Evolutionary conservation across 2,113 vertebrate genomes (phyloP).

Genomic region (Pardalotus punctatus): DNA sequence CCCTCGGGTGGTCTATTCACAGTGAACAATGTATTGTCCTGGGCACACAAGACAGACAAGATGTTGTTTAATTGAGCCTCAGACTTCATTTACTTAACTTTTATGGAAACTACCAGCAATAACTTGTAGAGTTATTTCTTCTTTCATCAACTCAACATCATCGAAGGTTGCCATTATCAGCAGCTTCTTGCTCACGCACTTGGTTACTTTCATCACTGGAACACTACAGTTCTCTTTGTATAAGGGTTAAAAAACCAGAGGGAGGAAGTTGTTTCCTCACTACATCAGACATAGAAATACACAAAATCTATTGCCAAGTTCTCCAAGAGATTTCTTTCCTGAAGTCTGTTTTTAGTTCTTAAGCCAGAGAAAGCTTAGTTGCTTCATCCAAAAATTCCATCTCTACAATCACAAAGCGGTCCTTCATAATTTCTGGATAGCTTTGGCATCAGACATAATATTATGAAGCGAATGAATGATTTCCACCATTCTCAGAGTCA

Average conservation of each 20-base stretch:
- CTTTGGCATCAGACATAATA: neutral
- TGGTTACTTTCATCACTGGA: neutral
- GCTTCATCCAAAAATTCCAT: neutral
- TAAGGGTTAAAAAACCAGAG: neutral
- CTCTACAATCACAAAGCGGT: neutral
- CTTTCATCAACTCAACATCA: neutral
- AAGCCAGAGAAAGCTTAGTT: neutral
- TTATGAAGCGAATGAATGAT: neutral
- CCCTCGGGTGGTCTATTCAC: slow-evolving; percentile 61
- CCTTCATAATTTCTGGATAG: neutral
- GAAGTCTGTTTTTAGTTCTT: neutral
- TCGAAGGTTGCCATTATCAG: neutral
- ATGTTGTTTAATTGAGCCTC: slow-evolving; percentile 29
- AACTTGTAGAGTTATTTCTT: neutral
- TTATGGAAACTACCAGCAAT: slow-evolving; percentile 29
- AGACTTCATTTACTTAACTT: slow-evolving; percentile 42
- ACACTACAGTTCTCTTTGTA: neutral
- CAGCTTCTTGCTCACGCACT: neutral
- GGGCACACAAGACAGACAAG: slow-evolving; percentile 33
- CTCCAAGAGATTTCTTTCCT: neutral
- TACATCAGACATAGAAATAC: neutral
- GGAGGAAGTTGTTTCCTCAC: neutral
- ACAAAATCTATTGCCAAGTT: neutral
- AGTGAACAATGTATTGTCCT: slow-evolving; percentile 59
- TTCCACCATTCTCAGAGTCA: neutral